Evolutionary conservation across 2,888 invertebrate species (phyloP), one percentile per base, ranked within the genome.

Genomic region (Aleiodes alternator): DNA sequence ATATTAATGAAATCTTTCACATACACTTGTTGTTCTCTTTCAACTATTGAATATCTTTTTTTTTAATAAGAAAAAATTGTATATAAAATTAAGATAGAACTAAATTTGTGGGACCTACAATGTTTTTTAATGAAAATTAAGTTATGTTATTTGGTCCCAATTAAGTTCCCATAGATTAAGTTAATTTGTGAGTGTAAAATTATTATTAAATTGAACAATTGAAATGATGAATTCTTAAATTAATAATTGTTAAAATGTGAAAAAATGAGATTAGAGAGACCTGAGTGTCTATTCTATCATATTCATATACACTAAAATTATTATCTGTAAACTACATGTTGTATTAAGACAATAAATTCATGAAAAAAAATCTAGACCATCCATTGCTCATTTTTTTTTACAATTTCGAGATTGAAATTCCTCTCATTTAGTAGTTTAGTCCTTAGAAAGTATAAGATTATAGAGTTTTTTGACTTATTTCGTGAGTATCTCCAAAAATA

Each of bases 331-430:
- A 51, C 50, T 66, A 66, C 48, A 48, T 66, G 48, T 66, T 68
- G n/a, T 51, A 53, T 68, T 68, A 68, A 68, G 68, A 68, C 68
- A 68, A 68, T 68, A 68, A 68, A 68, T 68, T 51, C 31, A 68
- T 51, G 6, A 12, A 68, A 66, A 68, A 31, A 8, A 61, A 14
- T 2, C 14, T 16, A 53, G 7, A 68, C 43, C 12, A 8, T 29
- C 8, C 29, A n/a, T 14, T 53, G 14, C 16, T 16, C 12, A 53
- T 16, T 51, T 53, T 53, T 53, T 53, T 53, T 53, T 4, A 12
- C 3, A 43, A 9, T 43, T 43, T 43, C 9, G 43, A 23, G 23
- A 23, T 23, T 23, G 23, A 23, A 23, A 23, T 23, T 23, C 23
- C 23, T 23, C 2, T 23, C 23, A 23, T 23, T 23, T 23, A 23